phyloP scores from a whole-genome alignment of 1,140 invertebrate species.

The Orussus abietinus region DNA sequence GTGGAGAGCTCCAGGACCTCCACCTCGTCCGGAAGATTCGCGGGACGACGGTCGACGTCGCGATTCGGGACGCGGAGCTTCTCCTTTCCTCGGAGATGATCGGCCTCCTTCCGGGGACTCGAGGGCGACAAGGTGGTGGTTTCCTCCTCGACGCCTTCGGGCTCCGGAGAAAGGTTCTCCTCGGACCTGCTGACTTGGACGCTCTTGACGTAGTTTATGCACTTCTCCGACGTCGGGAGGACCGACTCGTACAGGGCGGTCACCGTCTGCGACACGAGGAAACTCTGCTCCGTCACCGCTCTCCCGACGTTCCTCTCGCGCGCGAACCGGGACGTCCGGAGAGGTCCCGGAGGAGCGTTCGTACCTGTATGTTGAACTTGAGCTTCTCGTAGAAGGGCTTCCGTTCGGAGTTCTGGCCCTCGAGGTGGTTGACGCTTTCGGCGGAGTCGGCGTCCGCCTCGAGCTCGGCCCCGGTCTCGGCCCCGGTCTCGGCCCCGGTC shows the following conservation, averaged over 20 bases:
- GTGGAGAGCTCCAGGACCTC: constrained; percentile 46
- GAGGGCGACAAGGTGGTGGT: constrained; percentile 21
- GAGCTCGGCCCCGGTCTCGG: constrained; percentile 18
- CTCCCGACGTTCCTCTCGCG: too few relatives aligned
- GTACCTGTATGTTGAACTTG: constrained; percentile 54
- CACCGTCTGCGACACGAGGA: constrained; percentile 42
- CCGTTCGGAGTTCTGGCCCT: constrained; percentile 51
- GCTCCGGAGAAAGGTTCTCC: constrained; percentile 19
- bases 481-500: constrained; percentile 20
- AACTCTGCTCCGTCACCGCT: too few relatives aligned
- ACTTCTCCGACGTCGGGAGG: constrained; percentile 43
- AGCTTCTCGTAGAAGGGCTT: constrained; percentile 61
- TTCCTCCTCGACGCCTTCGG: constrained; percentile 24
- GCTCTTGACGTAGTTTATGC: constrained; percentile 48
- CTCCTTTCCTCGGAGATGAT: too few relatives aligned
- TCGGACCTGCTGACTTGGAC: constrained; percentile 33
- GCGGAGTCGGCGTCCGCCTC: constrained; percentile 24
- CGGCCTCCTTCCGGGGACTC: too few relatives aligned
- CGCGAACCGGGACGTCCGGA: too few relatives aligned
- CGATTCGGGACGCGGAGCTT: too few relatives aligned
- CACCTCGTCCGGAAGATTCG: constrained; percentile 36
- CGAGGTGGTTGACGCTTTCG: constrained; percentile 56
- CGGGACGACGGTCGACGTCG: too few relatives aligned
- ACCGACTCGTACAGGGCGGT: constrained; percentile 39
- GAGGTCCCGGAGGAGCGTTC: too few relatives aligned